phyloP scores from a whole-genome alignment of 2,113 vertebrate genomes.

The Atherinomorus stipes region DNA sequence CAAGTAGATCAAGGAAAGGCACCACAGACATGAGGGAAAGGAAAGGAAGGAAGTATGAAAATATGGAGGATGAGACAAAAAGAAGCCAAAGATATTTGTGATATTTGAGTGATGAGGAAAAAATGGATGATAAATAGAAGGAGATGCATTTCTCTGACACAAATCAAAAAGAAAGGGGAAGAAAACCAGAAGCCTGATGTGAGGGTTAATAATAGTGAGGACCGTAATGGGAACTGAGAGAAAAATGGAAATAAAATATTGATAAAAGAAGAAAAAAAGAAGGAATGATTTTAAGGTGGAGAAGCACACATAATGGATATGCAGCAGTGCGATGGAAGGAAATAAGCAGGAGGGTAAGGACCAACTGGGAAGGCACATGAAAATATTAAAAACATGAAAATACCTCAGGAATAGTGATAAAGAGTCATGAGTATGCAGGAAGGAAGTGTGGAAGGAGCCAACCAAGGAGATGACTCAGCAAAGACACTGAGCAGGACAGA shows the following conservation, averaged over 20 bases:
- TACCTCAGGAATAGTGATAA: neutral
- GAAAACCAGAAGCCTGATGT: too few relatives aligned
- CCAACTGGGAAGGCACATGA: neutral
- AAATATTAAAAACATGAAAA: neutral
- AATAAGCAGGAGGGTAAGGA: too few relatives aligned
- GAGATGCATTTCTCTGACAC: too few relatives aligned
- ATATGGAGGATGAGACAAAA: neutral
- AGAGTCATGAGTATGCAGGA: neutral
- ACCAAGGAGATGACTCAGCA: slow-evolving; percentile 53
- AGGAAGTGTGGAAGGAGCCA: slow-evolving; percentile 7
- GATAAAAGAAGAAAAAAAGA: neutral
- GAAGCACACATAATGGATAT: neutral
- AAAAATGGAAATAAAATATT: neutral
- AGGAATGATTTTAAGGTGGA: neutral
- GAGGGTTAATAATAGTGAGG: too few relatives aligned
- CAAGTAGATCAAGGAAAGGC: neutral
- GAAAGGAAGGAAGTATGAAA: too few relatives aligned
- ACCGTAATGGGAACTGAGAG: too few relatives aligned
- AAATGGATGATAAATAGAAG: too few relatives aligned
- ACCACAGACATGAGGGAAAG: neutral
- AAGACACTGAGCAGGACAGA: slow-evolving; percentile 51
- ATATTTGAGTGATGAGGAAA: too few relatives aligned
- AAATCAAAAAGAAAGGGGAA: too few relatives aligned
- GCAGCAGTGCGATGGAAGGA: too few relatives aligned
- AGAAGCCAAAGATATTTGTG: too few relatives aligned